Percentiles rank a stretch among this genome's conserved stretches.
phyloP scores from a whole-genome alignment of 2,797 vertebrate genomes.

The Protonibea diacanthus region DNA sequence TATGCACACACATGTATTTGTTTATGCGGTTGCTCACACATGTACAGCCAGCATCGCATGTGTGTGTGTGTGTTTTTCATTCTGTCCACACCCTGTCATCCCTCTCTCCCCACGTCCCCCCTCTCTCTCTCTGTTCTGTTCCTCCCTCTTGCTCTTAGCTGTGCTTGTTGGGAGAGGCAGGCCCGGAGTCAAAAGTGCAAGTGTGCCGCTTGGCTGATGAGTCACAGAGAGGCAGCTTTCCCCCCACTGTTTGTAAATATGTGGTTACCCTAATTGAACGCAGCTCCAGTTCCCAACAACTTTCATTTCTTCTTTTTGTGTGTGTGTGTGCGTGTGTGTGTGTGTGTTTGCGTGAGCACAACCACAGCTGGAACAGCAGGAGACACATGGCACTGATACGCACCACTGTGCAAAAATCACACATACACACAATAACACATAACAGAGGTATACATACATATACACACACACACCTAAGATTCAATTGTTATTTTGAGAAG shows the following conservation, averaged over 20 bases:
- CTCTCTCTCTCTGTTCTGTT: constrained; percentile 46
- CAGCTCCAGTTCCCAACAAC: constrained; percentile 81
- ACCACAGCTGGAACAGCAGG: constrained; percentile 63
- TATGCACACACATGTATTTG: constrained; percentile 72
- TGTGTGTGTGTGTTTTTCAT: constrained; percentile 72
- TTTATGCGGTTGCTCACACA: constrained; percentile 71
- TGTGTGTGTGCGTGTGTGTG: constrained; percentile 34
- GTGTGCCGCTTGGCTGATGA: constrained; percentile 81
- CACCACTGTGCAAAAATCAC: constrained; percentile 41
- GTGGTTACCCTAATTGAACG: constrained; percentile 84
- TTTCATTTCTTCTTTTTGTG: constrained; percentile 73
- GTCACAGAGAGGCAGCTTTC: constrained; percentile 77
- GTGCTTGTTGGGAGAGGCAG: constrained; percentile 65
- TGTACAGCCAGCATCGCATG: constrained; percentile 53
- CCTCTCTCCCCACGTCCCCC: constrained; percentile 44
- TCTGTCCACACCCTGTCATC: constrained; percentile 77
- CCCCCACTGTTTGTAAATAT: constrained; percentile 85
- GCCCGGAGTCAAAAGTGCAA: constrained; percentile 83
- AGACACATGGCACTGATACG: constrained; percentile 56
- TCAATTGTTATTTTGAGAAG: constrained; percentile 33
- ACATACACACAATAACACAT: constrained; percentile 32
- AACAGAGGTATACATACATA: constrained; percentile 29
- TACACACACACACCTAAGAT: constrained; percentile 21
- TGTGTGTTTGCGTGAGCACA: constrained; percentile 21
- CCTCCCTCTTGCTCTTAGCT: constrained; percentile 48